Percentiles rank a stretch among this genome's conserved stretches.
Conservation (phyloP, 2,888 invertebrate genomes). For the Athetis lepigone region DNA sequence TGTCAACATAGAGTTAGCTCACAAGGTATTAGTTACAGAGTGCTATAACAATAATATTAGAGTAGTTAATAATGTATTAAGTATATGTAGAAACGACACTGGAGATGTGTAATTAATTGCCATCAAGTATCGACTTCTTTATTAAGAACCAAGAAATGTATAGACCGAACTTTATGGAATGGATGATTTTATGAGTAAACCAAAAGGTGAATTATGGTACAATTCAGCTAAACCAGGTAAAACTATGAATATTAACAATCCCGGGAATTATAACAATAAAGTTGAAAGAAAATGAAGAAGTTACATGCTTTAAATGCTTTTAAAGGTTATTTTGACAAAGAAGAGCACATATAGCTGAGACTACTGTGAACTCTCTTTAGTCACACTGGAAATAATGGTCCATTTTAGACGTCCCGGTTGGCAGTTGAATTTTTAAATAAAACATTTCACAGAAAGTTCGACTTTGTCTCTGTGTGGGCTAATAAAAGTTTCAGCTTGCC, state of each 20-base stretch:
- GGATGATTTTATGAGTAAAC: background rate
- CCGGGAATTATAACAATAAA: background rate
- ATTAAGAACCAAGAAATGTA: background rate
- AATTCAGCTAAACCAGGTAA: background rate
- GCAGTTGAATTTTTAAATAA: conserved; percentile 8
- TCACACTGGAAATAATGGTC: background rate
- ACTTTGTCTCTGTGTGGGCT: background rate
- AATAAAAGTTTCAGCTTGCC: conserved; percentile 18
- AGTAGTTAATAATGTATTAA: too few species aligned
- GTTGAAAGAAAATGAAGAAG: too few species aligned
- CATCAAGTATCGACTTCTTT: background rate
- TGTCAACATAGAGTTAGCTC: too few species aligned
- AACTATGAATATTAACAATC: background rate
- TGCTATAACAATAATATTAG: too few species aligned
- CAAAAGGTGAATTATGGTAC: background rate
- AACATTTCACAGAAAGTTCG: background rate
- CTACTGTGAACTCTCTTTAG: too few species aligned
- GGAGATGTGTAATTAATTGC: conserved; percentile 4
- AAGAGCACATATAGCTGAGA: too few species aligned
- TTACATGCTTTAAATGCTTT: too few species aligned
- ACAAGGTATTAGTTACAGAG: conserved; percentile 1
- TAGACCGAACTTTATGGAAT: background rate
- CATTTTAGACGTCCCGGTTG: background rate
- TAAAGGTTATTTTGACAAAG: too few species aligned
- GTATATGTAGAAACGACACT: background rate